Evolutionary conservation across 92 coral and sea anemone genomes (phyloP), one percentile per base, ranked within the genome.

Genomic region (Diadumene lineata): DNA sequence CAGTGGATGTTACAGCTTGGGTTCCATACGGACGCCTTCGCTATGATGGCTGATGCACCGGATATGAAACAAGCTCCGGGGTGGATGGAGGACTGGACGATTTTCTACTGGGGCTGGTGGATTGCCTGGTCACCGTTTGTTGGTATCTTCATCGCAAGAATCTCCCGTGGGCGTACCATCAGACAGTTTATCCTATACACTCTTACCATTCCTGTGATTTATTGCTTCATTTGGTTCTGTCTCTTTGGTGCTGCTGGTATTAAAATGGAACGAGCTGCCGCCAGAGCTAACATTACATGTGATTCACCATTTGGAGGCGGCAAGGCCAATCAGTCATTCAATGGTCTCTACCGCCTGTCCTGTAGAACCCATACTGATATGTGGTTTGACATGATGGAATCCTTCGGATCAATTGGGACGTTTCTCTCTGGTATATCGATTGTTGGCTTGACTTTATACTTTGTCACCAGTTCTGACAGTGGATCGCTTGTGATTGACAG

Each of bases 41-140:
- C 97, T 18, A 15, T 9, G 24, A 4, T 3, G 18, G 58, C n/a
- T 13, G 58, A 53, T 21, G 58, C 58, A 53, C 58, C 58, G 19
- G 58, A 53, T 53, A 3, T 4, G 6, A 53, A 53, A 16, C 58
- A 53, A 16, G 58, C 58, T 3, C 8, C 6, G 19, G 4, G 3
- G 4, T 53, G 58, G 58, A 53, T 53, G 58, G 24, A 53, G 4
- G 58, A 16, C 24, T 53, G 58, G 58, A 53, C 58, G 2, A 53
- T 53, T 13, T 53, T 38, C 98, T 91, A 91, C 75, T 91, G 97
- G 97, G 97, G 97, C 24, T 91, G 97, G 97, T 91, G 97, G 97
- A 89, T 91, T 31, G 90, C 97, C 6, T 91, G 97, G 97, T 89
- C 88, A 28, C 97, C 97, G 13, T 91, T 89, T 34, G 97, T 91